Base-by-base conservation (phyloP, 2,888 invertebrate genomes). In the Eristalis pertinax region DNA sequence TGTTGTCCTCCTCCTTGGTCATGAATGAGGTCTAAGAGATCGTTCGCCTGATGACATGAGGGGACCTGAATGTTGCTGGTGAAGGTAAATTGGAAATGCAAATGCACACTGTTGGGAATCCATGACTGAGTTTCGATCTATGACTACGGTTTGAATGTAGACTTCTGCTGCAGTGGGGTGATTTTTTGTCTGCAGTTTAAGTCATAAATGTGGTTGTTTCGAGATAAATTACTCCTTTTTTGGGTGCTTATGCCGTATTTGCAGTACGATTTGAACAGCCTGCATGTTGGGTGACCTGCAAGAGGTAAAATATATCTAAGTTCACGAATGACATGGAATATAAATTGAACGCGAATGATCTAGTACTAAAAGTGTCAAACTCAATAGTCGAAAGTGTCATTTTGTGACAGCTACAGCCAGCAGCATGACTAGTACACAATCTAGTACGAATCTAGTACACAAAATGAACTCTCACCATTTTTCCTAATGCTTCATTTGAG, bases 41-140 rank as follows among this genome's bases (percentile, higher is more conserved):
- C 56, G 38, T 26, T 35, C n/a, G 35, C 35, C 19, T 11, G 62
- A 19, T n/a, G 19, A 24, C 60, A 26, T 67, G 22, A n/a, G n/a
- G 1, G 11, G 29, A 32, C 13, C 58, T 60, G 38, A 58, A 65
- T 65, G 58, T 4, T 10, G 4, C n/a, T 68, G 68, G 76, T 68
- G 76, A 76, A 76, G 68, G 76, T 76, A 76, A 62, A 68, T 50
- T 62, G 68, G 62, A 76, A 68, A 68, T 76, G 76, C 68, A 62
- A 69, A 76, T 68, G 1, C 24, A n/a, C 5, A 62, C 76, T 50
- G 76, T 43, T 35, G 60, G 10, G 68, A 68, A 19, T 43, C 32
- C 32, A 32, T 26, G 29, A 32, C 32, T 10, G 7, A 43, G 22
- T 76, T 22, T 68, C 68, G 50, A 62, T 50, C 62, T 43, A 43